Conservation (phyloP, 2,888 invertebrate species). For the Tachina fera region DNA sequence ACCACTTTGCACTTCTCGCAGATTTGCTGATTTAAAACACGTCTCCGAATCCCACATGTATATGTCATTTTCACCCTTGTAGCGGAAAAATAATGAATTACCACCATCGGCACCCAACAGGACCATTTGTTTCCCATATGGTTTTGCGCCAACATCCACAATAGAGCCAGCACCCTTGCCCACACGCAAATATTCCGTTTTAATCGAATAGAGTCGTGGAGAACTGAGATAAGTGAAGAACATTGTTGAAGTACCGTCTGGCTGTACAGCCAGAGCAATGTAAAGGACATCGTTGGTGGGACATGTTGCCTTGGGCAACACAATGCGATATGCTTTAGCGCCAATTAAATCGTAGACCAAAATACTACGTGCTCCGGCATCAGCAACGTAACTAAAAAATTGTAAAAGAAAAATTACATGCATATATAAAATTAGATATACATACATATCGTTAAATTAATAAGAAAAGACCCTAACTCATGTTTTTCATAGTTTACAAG, state of each 20-base stretch:
- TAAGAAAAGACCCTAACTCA: no score
- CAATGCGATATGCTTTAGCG: slow-evolving; percentile 84
- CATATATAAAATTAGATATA: not conserved
- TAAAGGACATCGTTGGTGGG: slow-evolving; percentile 85
- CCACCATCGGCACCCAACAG: slow-evolving; percentile 86
- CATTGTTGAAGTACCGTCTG: slow-evolving; percentile 83
- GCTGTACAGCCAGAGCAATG: slow-evolving; percentile 84
- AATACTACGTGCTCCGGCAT: slow-evolving; percentile 82
- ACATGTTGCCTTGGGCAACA: slow-evolving; percentile 84
- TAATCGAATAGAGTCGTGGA: slow-evolving; percentile 85
- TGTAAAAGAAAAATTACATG: not conserved
- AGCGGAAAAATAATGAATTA: slow-evolving; percentile 85
- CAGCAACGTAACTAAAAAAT: slow-evolving; percentile 79
- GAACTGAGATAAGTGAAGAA: slow-evolving; percentile 86
- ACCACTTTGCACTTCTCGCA: slow-evolving; percentile 85
- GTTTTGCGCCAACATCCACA: slow-evolving; percentile 85
- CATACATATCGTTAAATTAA: no score
- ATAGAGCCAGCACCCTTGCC: slow-evolving; percentile 85
- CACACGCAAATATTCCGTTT: slow-evolving; percentile 84
- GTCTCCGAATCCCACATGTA: slow-evolving; percentile 87
- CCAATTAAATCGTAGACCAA: slow-evolving; percentile 84
- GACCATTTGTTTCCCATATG: slow-evolving; percentile 84
- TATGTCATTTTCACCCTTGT: slow-evolving; percentile 86
- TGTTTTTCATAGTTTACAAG: no score
- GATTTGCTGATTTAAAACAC: slow-evolving; percentile 84